Percentiles rank a stretch among this genome's conserved stretches.
Evolutionary conservation across 2,888 invertebrate genomes (phyloP).

Genomic region (Polyploca ridens): DNA sequence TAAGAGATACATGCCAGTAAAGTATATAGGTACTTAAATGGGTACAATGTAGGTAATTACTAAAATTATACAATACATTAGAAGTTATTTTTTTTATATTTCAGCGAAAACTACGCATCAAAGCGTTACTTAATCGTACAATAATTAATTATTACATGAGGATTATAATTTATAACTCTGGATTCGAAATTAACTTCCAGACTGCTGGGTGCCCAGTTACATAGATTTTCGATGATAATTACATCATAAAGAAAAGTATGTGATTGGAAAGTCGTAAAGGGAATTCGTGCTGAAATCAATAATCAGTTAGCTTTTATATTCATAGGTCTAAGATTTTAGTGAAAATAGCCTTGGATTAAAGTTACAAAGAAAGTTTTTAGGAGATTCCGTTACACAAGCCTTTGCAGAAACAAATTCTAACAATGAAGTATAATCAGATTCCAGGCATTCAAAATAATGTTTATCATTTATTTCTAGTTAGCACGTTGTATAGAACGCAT

Average conservation of each 20-base stretch:
- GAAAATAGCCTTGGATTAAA: slow-evolving; percentile 15
- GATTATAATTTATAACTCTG: slow-evolving; percentile 67
- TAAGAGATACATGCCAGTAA: slow-evolving; percentile 76
- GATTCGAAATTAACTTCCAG: slow-evolving; percentile 73
- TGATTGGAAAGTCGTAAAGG: slow-evolving; percentile 12
- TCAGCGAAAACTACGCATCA: slow-evolving; percentile 78
- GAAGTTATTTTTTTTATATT: slow-evolving; percentile 67
- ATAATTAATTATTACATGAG: slow-evolving; percentile 69
- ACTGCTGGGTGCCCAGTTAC: slow-evolving; percentile 62
- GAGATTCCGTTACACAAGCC: slow-evolving; percentile 67
- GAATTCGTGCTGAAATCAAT: slow-evolving; percentile 3
- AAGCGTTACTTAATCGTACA: slow-evolving; percentile 81
- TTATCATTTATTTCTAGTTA: slow-evolving; percentile 82
- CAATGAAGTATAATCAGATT: slow-evolving; percentile 64
- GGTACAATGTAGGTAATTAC: slow-evolving; percentile 79
- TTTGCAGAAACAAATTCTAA: slow-evolving; percentile 74
- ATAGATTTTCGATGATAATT: slow-evolving; percentile 8
- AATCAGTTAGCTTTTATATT: background rate
- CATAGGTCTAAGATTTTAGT: slow-evolving; percentile 13
- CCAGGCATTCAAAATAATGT: slow-evolving; percentile 77
- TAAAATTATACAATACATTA: slow-evolving; percentile 79
- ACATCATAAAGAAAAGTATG: slow-evolving; percentile 8
- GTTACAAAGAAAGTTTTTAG: slow-evolving; percentile 35
- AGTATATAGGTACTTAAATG: slow-evolving; percentile 78
- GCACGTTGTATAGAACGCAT: slow-evolving; percentile 85